phyloP scores from a whole-genome alignment of 1,140 invertebrate genomes.

The Zaprionus davidi region DNA sequence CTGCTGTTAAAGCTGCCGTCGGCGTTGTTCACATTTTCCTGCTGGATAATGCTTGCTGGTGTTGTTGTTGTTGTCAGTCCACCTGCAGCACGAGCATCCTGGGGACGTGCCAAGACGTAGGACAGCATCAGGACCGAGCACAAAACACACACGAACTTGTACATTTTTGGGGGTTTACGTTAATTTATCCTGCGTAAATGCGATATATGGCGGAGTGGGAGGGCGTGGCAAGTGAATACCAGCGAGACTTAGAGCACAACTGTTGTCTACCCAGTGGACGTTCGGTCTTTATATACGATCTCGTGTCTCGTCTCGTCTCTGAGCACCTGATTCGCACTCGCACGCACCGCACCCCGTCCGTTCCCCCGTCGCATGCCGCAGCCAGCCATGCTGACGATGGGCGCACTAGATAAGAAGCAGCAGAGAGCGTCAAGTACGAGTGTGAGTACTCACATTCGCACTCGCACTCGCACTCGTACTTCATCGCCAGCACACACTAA shows the following conservation, averaged over 20 bases:
- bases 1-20: constrained; percentile 83
- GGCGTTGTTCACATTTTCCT: constrained; percentile 83
- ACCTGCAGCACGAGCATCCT: constrained; percentile 58
- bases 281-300: constrained; percentile 66
- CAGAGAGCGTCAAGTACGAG: constrained; percentile 47
- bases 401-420: constrained; percentile 79
- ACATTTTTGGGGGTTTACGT: constrained; percentile 54
- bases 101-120: constrained; percentile 71
- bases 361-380: constrained; percentile 3
- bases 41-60: constrained; percentile 78
- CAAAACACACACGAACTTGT: constrained; percentile 67
- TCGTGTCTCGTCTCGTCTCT: constrained; percentile 6
- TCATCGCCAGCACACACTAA: constrained; percentile 10
- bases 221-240: constrained; percentile 51
- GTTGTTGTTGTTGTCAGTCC: constrained; percentile 59
- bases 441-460: constrained; percentile 40
- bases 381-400: constrained; percentile 68
- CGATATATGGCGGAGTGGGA: constrained; percentile 5
- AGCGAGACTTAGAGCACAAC: constrained; percentile 54
- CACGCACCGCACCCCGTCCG: constrained; percentile 23
- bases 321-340: constrained; percentile 49
- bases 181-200: constrained; percentile 46
- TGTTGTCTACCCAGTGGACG: constrained; percentile 57
- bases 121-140: constrained; percentile 68
- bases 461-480: constrained; percentile 40